phyloP scores from a whole-genome alignment of 2,888 invertebrate genomes.

The Habroteleia sp. region DNA sequence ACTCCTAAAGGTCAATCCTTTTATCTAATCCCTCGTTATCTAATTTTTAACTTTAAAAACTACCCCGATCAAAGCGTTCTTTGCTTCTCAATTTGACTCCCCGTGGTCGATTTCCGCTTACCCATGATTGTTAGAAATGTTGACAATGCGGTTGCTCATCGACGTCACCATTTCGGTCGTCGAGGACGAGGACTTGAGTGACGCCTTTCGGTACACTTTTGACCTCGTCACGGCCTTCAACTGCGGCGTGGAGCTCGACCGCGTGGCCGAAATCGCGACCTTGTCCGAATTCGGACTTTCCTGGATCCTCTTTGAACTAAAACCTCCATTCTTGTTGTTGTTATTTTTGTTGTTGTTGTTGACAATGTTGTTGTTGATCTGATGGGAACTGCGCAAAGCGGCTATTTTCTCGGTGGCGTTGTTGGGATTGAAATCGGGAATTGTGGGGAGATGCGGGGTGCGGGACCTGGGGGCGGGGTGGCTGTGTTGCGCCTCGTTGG shows the following conservation, averaged over 20 bases:
- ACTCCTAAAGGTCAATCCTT: too few relatives aligned
- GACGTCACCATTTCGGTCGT: conserved; percentile 49
- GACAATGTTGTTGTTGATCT: conserved; percentile 42
- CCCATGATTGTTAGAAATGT: conserved; percentile 66
- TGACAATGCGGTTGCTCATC: conserved; percentile 64
- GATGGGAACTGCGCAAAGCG: conserved; percentile 10
- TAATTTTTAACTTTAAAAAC: too few relatives aligned
- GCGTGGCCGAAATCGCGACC: conserved; percentile 58
- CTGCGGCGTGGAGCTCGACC: conserved; percentile 76
- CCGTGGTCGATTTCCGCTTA: too few relatives aligned
- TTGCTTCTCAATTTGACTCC: too few relatives aligned
- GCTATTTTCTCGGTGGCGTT: conserved; percentile 31
- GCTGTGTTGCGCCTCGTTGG: conserved; percentile 78
- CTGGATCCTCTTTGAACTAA: conserved; percentile 21
- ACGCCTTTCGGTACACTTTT: conserved; percentile 77
- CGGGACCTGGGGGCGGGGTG: conserved; percentile 47
- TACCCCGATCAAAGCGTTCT: too few relatives aligned
- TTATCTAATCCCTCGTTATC: too few relatives aligned
- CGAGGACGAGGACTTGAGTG: conserved; percentile 69
- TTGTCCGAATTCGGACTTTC: conserved; percentile 17
- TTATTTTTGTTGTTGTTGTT: conserved; percentile 26
- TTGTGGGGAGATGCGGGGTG: conserved; percentile 38
- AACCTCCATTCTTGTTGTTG: conserved; percentile 29
- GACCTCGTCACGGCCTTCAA: conserved; percentile 69
- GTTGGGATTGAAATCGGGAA: conserved; percentile 32